A percentile compares a stretch with the other conserved stretches of the same genome.
These are phyloP conservation scores for Colinus virginianus DNA, from an alignment of 2,113 vertebrate genomes.

Conservation along the genomic window DNA sequence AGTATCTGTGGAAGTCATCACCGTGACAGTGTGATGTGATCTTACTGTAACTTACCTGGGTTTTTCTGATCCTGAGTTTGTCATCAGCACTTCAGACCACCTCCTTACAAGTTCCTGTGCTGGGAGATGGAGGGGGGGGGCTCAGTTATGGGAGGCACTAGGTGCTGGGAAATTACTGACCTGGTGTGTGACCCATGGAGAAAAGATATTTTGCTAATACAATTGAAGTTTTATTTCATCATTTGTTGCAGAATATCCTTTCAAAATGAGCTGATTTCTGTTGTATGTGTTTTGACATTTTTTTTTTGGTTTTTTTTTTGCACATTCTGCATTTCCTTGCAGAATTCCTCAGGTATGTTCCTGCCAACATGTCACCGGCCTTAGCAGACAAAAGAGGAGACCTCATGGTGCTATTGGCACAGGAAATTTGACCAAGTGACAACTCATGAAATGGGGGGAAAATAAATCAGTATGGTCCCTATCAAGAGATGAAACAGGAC, in stretches of 20 bases:
- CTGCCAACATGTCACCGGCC: neutral
- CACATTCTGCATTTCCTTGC: neutral
- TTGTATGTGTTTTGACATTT: neutral
- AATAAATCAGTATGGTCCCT: neutral
- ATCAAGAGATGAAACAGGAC: too few species aligned
- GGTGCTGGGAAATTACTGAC: neutral
- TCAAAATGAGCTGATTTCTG: neutral
- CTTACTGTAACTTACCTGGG: neutral
- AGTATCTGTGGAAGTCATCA: rapidly evolving
- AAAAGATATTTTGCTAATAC: neutral
- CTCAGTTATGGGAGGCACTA: neutral
- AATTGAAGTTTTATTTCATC: neutral
- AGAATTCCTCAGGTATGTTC: neutral
- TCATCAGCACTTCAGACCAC: neutral
- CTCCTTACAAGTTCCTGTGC: neutral
- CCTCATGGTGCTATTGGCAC: neutral
- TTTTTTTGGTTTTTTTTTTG: neutral
- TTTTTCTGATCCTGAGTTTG: neutral
- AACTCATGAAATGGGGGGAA: neutral
- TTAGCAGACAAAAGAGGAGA: neutral
- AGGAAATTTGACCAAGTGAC: neutral
- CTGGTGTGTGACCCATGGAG: neutral
- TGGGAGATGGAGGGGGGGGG: neutral
- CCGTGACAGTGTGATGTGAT: neutral
- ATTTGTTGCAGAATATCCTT: neutral